Percentiles rank a stretch among this genome's conserved stretches.
Conservation (phyloP, 2,888 invertebrate genomes). For the Aspidapion aeneum region DNA sequence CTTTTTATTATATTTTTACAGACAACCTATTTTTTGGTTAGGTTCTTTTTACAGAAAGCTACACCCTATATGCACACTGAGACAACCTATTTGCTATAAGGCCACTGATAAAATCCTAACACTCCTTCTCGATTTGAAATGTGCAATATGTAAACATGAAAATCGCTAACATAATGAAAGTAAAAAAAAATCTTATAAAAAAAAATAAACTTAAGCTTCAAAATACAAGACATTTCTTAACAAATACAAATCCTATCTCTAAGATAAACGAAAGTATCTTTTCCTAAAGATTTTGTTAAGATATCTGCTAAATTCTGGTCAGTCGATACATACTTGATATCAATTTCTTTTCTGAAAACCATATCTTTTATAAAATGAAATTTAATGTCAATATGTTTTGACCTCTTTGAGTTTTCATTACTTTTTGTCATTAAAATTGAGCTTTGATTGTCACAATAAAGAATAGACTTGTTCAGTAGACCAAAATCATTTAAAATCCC, state of each 20-base stretch:
- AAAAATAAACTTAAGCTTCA: no score
- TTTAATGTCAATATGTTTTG: conserved; percentile 21
- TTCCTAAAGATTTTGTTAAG: conserved; percentile 15
- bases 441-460: conserved; percentile 15
- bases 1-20: no score
- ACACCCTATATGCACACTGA: no score
- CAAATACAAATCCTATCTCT: conserved; percentile 10
- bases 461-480: neutral
- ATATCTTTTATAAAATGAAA: conserved; percentile 19
- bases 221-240: no score
- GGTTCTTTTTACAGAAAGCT: no score
- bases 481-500: conserved; percentile 9
- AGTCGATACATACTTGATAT: conserved; percentile 17
- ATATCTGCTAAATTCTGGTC: conserved; percentile 18
- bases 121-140: no score
- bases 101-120: no score
- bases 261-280: conserved; percentile 11
- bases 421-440: conserved; percentile 18
- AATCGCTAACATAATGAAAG: no score
- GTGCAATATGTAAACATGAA: no score
- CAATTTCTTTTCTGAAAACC: conserved; percentile 10
- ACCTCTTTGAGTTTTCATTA: conserved; percentile 21
- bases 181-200: no score
- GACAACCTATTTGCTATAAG: no score
- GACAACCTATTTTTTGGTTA: no score